Conservation (phyloP, 2,113 vertebrate species). For the Empidonax traillii region DNA sequence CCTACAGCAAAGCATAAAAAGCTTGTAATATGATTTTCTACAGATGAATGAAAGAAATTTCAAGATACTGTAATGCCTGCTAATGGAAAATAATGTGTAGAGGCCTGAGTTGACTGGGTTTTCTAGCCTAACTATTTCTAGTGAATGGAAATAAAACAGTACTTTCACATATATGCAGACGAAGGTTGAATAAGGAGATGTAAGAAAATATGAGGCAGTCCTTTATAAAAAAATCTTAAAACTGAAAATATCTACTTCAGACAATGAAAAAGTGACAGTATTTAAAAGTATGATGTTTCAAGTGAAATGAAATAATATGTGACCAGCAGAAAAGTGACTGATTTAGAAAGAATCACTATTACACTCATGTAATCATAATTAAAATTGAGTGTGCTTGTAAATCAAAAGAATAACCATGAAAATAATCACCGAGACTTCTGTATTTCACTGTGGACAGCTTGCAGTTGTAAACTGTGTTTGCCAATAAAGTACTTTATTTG, state of each 20-base stretch:
- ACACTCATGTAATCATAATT: not conserved
- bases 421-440: not conserved
- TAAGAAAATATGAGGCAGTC: not conserved
- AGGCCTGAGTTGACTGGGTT: not conserved
- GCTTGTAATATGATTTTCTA: not conserved
- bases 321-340: not conserved
- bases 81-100: not conserved
- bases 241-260: not conserved
- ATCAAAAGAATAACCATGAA: not conserved
- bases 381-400: not conserved
- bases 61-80: not conserved
- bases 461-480: not conserved
- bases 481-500: not conserved
- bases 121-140: not conserved
- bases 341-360: not conserved
- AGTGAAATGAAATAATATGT: not conserved
- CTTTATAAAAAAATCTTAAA: not conserved
- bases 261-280: not conserved
- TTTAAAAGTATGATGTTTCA: not conserved
- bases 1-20: not conserved
- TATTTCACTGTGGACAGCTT: not conserved
- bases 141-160: not conserved
- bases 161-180: not conserved
- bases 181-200: not conserved
- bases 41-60: not conserved